Percentiles rank a stretch among this genome's conserved stretches.
These are phyloP conservation scores for Phortica okadai DNA, from an alignment of 2,888 invertebrate species.

Conservation along the genomic window DNA sequence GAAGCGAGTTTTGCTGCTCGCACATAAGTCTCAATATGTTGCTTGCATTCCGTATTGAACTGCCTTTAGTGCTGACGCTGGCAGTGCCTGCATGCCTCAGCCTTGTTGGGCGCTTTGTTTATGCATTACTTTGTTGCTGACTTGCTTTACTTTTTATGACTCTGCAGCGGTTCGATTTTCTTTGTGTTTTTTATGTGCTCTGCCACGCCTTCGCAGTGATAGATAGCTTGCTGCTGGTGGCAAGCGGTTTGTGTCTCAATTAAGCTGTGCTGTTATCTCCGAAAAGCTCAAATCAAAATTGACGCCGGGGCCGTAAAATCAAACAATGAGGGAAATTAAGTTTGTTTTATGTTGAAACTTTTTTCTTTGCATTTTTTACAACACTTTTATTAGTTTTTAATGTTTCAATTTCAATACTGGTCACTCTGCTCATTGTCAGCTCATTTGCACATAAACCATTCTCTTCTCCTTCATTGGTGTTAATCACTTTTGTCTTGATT, in stretches of 20 bases:
- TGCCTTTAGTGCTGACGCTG: too few relatives aligned
- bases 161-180: too few relatives aligned
- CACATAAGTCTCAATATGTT: too few relatives aligned
- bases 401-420: not conserved
- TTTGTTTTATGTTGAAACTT: not conserved
- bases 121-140: too few relatives aligned
- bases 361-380: not conserved
- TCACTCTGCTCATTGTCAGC: not conserved
- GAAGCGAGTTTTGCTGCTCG: too few relatives aligned
- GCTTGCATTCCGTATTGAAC: too few relatives aligned
- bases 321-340: not conserved
- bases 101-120: too few relatives aligned
- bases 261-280: not conserved
- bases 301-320: not conserved
- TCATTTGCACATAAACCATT: slow-evolving; percentile 1
- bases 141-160: too few relatives aligned
- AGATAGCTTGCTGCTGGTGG: not conserved
- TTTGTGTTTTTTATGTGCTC: not conserved
- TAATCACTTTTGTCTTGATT: not conserved
- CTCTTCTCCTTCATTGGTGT: not conserved
- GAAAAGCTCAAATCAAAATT: not conserved
- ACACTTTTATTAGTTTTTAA: slow-evolving; percentile 8
- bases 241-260: not conserved
- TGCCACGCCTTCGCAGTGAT: not conserved
- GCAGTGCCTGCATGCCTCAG: not conserved